phyloP scores from a whole-genome alignment of 2,797 vertebrate genomes.

The Cuculus canorus region DNA sequence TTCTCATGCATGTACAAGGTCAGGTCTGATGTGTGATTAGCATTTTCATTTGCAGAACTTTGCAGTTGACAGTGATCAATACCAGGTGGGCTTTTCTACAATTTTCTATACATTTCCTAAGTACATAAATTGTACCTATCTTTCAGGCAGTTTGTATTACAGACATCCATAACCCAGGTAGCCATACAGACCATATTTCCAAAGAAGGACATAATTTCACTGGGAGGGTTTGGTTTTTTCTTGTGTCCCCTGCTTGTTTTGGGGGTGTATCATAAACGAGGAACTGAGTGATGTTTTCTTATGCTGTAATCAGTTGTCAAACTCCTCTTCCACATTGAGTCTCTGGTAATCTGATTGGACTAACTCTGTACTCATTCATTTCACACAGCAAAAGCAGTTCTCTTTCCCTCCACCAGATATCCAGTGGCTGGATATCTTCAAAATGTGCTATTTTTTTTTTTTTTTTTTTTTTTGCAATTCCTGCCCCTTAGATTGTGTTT shows the following conservation, averaged over 20 bases:
- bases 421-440: not conserved
- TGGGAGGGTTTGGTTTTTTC: not conserved
- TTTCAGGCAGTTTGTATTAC: not conserved
- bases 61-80: not conserved
- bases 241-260: not conserved
- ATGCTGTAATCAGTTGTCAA: not conserved
- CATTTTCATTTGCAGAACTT: not conserved
- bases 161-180: not conserved
- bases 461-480: not conserved
- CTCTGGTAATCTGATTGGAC: not conserved
- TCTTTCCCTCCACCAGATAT: not conserved
- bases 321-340: not conserved
- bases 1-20: not conserved
- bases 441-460: not conserved
- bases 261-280: not conserved
- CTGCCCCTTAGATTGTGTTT: not conserved
- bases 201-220: not conserved
- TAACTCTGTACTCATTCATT: not conserved
- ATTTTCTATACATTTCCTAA: not conserved
- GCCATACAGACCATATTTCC: not conserved
- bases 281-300: not conserved
- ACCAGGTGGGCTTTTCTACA: not conserved
- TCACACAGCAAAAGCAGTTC: not conserved
- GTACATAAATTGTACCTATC: not conserved
- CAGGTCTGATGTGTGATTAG: not conserved